A percentile compares a stretch with the other conserved stretches of the same genome.
Conservation (phyloP, 2,113 vertebrate species). For the Onychostruthus taczanowskii region DNA sequence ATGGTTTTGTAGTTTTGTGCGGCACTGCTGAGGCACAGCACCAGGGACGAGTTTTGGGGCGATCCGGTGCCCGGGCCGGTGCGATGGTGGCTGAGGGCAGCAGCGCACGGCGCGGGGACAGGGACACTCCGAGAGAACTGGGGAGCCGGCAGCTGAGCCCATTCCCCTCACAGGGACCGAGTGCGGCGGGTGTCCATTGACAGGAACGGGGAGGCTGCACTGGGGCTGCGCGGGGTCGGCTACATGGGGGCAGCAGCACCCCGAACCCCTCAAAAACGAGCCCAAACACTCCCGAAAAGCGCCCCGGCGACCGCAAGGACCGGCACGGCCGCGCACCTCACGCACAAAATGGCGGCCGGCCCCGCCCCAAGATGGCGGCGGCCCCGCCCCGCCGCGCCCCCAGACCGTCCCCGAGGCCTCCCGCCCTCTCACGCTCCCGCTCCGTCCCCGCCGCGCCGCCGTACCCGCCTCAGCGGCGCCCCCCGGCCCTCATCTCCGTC, state of each 20-base stretch:
- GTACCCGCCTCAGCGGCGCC: neutral
- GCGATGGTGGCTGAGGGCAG: neutral
- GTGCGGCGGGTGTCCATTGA: rapidly evolving
- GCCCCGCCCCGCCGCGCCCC: neutral
- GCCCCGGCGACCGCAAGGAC: rapidly evolving
- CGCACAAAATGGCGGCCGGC: neutral
- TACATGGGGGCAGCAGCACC: rapidly evolving
- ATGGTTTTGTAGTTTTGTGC: rapidly evolving
- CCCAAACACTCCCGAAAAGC: rapidly evolving
- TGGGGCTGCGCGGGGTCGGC: no score
- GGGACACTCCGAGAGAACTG: rapidly evolving
- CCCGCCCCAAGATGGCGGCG: neutral
- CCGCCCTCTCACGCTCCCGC: neutral
- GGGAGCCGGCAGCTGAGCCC: neutral
- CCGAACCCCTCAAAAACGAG: rapidly evolving
- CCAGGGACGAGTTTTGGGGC: rapidly evolving
- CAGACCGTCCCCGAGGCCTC: neutral
- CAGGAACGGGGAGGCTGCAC: no score
- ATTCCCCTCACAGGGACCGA: no score
- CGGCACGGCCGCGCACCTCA: rapidly evolving
- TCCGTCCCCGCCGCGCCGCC: neutral
- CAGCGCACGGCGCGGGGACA: rapidly evolving
- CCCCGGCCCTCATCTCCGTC: neutral
- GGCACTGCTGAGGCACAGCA: neutral
- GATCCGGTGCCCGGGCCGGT: rapidly evolving